Base-by-base conservation (phyloP, 2,113 vertebrate genomes). In the Nymphicus hollandicus region DNA sequence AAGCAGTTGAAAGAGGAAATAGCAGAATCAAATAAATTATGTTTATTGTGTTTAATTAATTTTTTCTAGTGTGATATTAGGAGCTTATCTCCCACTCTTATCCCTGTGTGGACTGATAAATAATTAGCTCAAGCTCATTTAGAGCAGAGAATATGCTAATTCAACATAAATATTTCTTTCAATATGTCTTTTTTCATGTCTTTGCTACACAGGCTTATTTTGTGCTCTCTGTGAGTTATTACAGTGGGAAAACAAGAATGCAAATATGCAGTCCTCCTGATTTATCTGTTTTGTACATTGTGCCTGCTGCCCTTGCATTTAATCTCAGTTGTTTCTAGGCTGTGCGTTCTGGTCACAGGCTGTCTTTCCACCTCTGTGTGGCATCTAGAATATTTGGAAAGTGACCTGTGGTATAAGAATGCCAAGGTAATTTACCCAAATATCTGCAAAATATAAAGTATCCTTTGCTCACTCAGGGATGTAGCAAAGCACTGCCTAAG, bases 221-320 rank as follows among this genome's bases (percentile, higher is more conserved):
- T 89, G 24, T 35, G 3, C 31, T 56, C 46, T 41, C 37, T 87
- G 17, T 9, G 65, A 88, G 65, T 56, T 78, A 81, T 17, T n/a
- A 80, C 55, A 81, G 49, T 60, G 39, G 27, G 74, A 95, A 93
- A 94, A 83, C 68, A 77, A 78, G 85, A 89, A 73, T 43, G 71
- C 69, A 90, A 49, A 77, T 72, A 46, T 63, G 61, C 81, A 89
- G 70, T 72, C 77, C 69, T 43, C 37, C 56, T 90, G 89, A 95
- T 94, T 91, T 89, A 92, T 95, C 86, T 95, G 66, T 70, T 96
- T 86, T 91, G 83, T 56, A 79, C 91, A 58, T 83, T 81, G 41
- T 89, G 69, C n/a, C 76, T 91, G 70, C 80, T 93, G 80, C 56
- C 82, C 72, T 94, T 15, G 17, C 50, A 56, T 85, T 94, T 93